Conservation (phyloP, 2,113 vertebrate species). For the Pedionomus torquatus region DNA sequence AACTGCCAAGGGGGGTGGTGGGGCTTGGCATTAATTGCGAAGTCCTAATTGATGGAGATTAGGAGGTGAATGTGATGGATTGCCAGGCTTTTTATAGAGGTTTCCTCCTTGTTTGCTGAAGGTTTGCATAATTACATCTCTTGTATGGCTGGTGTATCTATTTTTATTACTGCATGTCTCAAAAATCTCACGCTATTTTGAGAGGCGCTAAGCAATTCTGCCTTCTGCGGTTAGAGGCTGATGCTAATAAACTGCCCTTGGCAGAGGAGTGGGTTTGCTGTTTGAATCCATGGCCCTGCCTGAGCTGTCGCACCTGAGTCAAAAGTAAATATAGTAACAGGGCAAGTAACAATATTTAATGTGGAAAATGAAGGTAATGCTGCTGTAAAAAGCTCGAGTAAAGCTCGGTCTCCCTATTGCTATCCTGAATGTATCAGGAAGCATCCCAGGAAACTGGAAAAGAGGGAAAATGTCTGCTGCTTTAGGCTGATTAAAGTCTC, state of each 20-base stretch:
- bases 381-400: not conserved
- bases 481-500: not conserved
- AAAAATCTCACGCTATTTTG: not conserved
- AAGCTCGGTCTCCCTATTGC: not conserved
- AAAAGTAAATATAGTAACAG: constrained; percentile 1
- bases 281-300: not conserved
- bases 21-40: not conserved
- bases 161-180: not conserved
- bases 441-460: constrained; percentile 14
- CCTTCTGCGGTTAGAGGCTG: not conserved
- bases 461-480: not conserved
- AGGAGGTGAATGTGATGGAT: not conserved
- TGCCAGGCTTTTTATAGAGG: not conserved
- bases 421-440: constrained; percentile 27
- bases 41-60: not conserved
- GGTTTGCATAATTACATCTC: not conserved
- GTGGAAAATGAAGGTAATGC: not conserved
- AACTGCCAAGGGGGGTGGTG: not conserved
- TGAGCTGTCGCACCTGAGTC: not conserved
- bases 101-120: not conserved
- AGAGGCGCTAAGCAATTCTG: not conserved
- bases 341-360: not conserved
- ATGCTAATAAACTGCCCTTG: not conserved
- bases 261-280: not conserved
- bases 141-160: not conserved